Base-by-base conservation (phyloP, 1,140 invertebrate species). In the Bilobella aurantiaca region DNA sequence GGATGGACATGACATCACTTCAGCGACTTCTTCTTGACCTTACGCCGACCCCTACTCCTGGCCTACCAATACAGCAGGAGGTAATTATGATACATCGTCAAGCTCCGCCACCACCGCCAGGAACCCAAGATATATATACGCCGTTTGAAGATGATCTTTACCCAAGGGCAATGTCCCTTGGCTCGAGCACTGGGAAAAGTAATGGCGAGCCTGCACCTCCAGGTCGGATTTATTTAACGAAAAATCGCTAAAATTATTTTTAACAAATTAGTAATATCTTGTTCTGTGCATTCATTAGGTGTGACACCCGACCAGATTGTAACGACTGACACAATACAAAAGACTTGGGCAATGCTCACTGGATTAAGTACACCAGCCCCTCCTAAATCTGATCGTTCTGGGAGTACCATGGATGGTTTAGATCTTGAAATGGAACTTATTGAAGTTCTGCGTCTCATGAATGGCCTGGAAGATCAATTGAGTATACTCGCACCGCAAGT, bases 391-490 rank as follows among this genome's bases (percentile, higher is more conserved):
- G 8, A 30, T 2, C 21, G 23, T 14, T 58, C 57, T 53, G 49
- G 37, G 25, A 23, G 49, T 2, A 42, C 3, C 23, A 3, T 58
- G 16, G 59, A 42, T 47, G 28, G 23, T 32, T 18, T 34, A 23
- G 47, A 47, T 37, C 27, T 28, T 23, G 60, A 60, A 2, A 63
- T 49, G 53, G 56, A 46, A 5, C 23, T 66, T 2, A 21, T 58
- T 14, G 27, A 63, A 58, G 56, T 67, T 14, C 34, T 67, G 12
- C 8, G 49, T 18, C 25, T 58, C 12, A 46, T 67, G 61, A 21
- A 25, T 30, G 2, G 21, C 2, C 23, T 63, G 18, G 66, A 63
- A 29, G 66, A 67, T 32, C 66, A 67, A n/a, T 47, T 67, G 29
- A 63, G 66, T n/a, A 53, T 46, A 21, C 34, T 63, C 28, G 60